Evolutionary conservation across 2,797 vertebrate species (phyloP).

Genomic region (Mastacembelus armatus): DNA sequence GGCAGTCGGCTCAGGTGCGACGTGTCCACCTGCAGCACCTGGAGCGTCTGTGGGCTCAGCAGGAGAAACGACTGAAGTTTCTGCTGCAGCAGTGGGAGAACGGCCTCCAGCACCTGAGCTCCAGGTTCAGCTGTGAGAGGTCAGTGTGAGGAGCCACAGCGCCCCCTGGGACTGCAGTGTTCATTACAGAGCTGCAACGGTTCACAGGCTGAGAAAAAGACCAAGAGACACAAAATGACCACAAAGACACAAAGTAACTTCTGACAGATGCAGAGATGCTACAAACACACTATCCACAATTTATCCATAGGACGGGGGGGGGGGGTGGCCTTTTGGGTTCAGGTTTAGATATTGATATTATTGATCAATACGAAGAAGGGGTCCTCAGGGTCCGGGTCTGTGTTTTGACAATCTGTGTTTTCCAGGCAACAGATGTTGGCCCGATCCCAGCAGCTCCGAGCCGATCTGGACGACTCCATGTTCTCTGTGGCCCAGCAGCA

Average conservation of each 20-base stretch:
- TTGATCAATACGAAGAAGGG: too few relatives aligned
- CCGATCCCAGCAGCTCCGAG: background rate
- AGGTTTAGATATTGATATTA: too few relatives aligned
- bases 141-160: slow-evolving; percentile 19
- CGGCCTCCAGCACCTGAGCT: slow-evolving; percentile 24
- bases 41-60: slow-evolving; percentile 35
- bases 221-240: too few relatives aligned
- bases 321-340: too few relatives aligned
- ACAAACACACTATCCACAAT: too few relatives aligned
- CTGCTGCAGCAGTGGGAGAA: slow-evolving; percentile 51
- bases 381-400: too few relatives aligned
- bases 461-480: background rate
- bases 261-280: too few relatives aligned
- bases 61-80: background rate
- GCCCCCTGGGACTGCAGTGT: too few relatives aligned
- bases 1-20: slow-evolving; percentile 33
- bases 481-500: slow-evolving; percentile 11
- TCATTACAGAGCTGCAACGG: too few relatives aligned
- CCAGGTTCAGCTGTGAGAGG: slow-evolving; percentile 25
- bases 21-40: slow-evolving; percentile 49
- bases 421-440: slow-evolving; percentile 33
- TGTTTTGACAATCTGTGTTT: background rate
- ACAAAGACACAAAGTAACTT: too few relatives aligned
- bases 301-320: too few relatives aligned
- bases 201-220: too few relatives aligned